phyloP scores from a whole-genome alignment of 2,113 vertebrate genomes.

The Corapipo altera region DNA sequence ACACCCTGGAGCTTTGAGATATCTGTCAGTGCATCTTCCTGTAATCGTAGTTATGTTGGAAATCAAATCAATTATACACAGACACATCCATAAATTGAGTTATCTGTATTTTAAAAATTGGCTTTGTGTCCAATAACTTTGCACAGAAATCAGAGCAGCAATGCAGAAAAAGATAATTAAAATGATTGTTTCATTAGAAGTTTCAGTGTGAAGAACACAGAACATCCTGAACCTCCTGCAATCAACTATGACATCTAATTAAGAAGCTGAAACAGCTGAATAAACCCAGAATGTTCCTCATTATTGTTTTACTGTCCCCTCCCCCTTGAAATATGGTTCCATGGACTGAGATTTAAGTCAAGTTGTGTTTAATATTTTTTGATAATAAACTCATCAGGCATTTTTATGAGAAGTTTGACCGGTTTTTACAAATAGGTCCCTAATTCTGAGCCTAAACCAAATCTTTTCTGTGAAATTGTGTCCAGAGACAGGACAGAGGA shows the following conservation, averaged over 20 bases:
- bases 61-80: not conserved
- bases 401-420: not conserved
- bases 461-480: not conserved
- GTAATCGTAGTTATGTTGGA: not conserved
- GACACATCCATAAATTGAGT: not conserved
- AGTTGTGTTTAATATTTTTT: not conserved
- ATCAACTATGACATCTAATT: slow-evolving; percentile 46
- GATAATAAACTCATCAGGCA: not conserved
- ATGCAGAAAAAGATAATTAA: slow-evolving; percentile 33
- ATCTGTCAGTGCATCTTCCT: not conserved
- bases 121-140: not conserved
- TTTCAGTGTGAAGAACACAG: not conserved
- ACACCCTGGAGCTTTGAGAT: not conserved
- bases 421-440: not conserved
- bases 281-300: not conserved
- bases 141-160: not conserved
- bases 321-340: not conserved
- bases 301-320: not conserved
- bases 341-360: not conserved
- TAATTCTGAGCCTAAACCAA: not conserved
- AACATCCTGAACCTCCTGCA: not conserved
- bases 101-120: not conserved
- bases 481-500: not conserved
- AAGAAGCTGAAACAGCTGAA: slow-evolving; percentile 21
- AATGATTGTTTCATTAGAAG: not conserved